Evolutionary conservation across 2,797 vertebrate species (phyloP).

Genomic region (Sciurus carolinensis): DNA sequence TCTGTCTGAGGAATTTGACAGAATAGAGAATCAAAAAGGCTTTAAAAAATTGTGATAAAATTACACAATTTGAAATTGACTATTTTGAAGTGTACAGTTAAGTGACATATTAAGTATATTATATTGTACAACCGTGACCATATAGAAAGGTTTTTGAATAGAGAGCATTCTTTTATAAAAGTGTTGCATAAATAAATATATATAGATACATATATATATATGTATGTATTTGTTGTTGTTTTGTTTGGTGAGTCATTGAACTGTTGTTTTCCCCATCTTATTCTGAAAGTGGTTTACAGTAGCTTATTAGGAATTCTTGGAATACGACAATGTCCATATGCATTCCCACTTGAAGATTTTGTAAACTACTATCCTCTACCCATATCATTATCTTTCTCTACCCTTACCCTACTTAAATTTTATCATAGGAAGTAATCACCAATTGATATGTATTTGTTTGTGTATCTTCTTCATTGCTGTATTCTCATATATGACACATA

Average conservation of each 20-base stretch:
- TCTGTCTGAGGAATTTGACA: constrained; percentile 25
- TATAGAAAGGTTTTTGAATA: not conserved
- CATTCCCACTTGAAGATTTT: not conserved
- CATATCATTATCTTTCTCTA: too few species aligned
- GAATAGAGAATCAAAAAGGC: not conserved
- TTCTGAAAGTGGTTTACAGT: not conserved
- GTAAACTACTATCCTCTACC: not conserved
- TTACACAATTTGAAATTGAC: not conserved
- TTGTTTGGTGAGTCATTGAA: not conserved
- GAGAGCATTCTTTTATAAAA: not conserved
- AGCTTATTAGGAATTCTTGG: not conserved
- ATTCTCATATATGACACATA: not conserved
- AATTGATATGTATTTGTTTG: not conserved
- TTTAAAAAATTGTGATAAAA: constrained; percentile 26
- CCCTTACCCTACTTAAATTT: not conserved
- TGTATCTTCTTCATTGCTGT: not conserved
- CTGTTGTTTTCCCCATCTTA: not conserved
- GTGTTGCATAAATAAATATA: not conserved
- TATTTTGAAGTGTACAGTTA: not conserved
- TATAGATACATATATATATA: too few species aligned
- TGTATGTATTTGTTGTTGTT: not conserved
- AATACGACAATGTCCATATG: not conserved
- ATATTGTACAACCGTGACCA: not conserved
- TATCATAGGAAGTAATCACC: not conserved
- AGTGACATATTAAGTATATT: not conserved